Conservation (phyloP, 1,140 invertebrate genomes). For the Aphis gossypii region DNA sequence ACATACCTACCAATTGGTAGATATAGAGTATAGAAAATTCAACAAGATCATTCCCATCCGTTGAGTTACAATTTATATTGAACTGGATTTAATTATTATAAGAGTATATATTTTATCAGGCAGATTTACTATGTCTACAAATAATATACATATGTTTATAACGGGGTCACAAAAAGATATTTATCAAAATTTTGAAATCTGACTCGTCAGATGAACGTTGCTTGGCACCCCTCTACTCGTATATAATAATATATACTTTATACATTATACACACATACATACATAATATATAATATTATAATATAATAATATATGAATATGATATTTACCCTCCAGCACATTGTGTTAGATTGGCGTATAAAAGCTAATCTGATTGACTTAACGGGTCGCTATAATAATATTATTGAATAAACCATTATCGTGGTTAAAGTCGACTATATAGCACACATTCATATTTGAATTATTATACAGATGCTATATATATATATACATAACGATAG, state of each 20-base stretch:
- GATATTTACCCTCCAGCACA: not conserved
- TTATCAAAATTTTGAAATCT: constrained; percentile 16
- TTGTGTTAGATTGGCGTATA: not conserved
- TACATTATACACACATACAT: not conserved
- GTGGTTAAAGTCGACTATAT: not conserved
- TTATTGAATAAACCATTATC: constrained; percentile 53
- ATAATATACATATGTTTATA: not conserved
- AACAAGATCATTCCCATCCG: not conserved
- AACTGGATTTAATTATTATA: not conserved
- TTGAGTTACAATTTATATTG: not conserved
- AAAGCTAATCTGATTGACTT: constrained; percentile 42
- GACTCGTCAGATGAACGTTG: not conserved
- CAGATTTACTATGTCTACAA: not conserved
- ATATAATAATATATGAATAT: not conserved
- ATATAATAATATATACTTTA: not conserved
- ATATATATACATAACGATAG: not conserved
- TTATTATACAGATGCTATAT: not conserved
- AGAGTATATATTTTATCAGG: not conserved
- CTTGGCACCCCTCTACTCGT: not conserved
- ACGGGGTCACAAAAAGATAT: not conserved
- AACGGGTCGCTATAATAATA: constrained; percentile 27
- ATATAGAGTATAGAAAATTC: not conserved
- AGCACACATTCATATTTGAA: not conserved
- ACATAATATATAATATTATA: not conserved
- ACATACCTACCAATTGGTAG: not conserved